phyloP scores from a whole-genome alignment of 2,888 invertebrate species.

The Onchidella celtica region DNA sequence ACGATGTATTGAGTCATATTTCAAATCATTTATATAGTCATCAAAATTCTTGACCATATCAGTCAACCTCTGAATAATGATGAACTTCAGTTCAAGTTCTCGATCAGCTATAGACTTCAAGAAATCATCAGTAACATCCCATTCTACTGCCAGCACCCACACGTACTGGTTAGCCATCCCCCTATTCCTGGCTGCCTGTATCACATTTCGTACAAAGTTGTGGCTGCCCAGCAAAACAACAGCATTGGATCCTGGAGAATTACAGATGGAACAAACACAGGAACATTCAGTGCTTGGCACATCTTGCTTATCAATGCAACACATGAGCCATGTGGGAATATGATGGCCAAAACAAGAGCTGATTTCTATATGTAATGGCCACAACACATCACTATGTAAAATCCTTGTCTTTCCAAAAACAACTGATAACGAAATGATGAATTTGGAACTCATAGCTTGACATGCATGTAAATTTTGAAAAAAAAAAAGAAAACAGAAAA shows the following conservation, averaged over 20 bases:
- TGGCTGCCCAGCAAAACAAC: conserved; percentile 72
- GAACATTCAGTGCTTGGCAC: too few relatives aligned
- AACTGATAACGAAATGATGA: too few relatives aligned
- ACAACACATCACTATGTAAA: too few relatives aligned
- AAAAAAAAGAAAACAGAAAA: too few relatives aligned
- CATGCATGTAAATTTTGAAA: too few relatives aligned
- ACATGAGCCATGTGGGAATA: too few relatives aligned
- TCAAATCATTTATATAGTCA: conserved; percentile 56
- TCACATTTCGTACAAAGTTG: conserved; percentile 49
- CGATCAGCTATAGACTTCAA: neutral
- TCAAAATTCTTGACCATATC: conserved; percentile 68
- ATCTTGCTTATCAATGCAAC: too few relatives aligned
- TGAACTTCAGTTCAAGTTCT: neutral
- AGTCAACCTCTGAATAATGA: conserved; percentile 46
- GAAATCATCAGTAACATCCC: neutral
- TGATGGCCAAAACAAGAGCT: too few relatives aligned
- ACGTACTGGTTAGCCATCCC: conserved; percentile 61
- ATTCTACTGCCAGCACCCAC: conserved; percentile 66
- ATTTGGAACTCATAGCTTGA: too few relatives aligned
- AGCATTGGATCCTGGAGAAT: conserved; percentile 61
- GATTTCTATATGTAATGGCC: too few relatives aligned
- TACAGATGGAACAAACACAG: neutral
- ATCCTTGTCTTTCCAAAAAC: too few relatives aligned
- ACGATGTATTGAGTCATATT: conserved; percentile 58
- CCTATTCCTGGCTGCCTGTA: conserved; percentile 61